Evolutionary conservation across 2,888 invertebrate species (phyloP).

Genomic region (Drosophila stalkeri): DNA sequence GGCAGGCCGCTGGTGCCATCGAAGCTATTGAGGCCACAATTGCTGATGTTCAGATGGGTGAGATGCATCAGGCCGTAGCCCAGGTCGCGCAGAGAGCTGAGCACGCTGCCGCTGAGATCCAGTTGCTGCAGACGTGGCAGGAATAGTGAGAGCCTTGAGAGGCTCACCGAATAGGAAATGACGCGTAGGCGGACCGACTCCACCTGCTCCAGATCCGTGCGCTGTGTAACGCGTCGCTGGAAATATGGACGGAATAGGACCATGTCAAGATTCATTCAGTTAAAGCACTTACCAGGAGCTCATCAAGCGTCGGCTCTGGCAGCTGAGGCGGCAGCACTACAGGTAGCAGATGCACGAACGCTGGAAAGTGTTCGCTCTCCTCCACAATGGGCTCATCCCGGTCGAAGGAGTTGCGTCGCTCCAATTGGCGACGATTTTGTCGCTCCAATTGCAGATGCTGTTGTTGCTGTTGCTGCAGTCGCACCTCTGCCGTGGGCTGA

Average conservation of each 20-base stretch:
- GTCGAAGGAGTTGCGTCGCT: constrained; percentile 68
- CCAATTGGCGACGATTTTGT: constrained; percentile 47
- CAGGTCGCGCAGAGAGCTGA: constrained; percentile 89
- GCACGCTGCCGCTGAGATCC: constrained; percentile 89
- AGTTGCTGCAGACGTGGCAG: constrained; percentile 88
- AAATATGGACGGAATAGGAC: neutral
- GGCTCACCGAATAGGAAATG: constrained; percentile 87
- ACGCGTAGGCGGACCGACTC: constrained; percentile 88
- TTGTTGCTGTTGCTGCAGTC: constrained; percentile 35
- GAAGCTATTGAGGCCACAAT: constrained; percentile 88
- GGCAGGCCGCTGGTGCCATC: constrained; percentile 89
- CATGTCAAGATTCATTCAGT: fast-evolving
- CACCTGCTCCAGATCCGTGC: constrained; percentile 85
- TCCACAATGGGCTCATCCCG: constrained; percentile 78
- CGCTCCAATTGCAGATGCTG: constrained; percentile 28
- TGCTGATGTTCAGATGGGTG: constrained; percentile 86
- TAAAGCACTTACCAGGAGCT: constrained; percentile 86
- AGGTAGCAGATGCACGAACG: constrained; percentile 85
- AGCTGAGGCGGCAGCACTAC: constrained; percentile 85
- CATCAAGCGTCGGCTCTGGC: constrained; percentile 87
- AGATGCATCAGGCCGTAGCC: constrained; percentile 88
- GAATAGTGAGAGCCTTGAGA: constrained; percentile 88
- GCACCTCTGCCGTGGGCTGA: constrained; percentile 51
- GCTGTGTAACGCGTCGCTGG: constrained; percentile 85
- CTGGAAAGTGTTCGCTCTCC: constrained; percentile 79